Evolutionary conservation across 2,888 invertebrate genomes (phyloP).

Genomic region (Phengaris alcon): DNA sequence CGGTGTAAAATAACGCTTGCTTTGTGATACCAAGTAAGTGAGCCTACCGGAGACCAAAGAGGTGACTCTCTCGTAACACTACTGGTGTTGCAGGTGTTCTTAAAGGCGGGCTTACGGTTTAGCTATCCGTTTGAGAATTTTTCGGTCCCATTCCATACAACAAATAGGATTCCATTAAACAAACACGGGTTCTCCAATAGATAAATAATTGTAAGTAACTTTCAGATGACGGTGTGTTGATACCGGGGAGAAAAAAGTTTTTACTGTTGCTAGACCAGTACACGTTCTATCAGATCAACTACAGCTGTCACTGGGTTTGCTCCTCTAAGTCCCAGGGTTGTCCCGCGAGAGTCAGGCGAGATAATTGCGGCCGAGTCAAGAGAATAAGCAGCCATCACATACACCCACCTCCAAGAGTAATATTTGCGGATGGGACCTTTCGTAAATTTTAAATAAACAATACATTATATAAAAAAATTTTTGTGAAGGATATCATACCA

Average conservation of each 20-base stretch:
- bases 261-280: conserved; percentile 48
- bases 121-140: too few species aligned
- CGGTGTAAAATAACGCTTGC: too few species aligned
- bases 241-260: conserved; percentile 47
- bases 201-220: neutral
- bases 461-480: too few species aligned
- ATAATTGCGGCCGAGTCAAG: conserved; percentile 33
- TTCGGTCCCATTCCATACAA: too few species aligned
- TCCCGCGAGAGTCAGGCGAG: conserved; percentile 32
- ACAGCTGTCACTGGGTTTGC: conserved; percentile 47
- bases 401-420: conserved; percentile 43
- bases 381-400: conserved; percentile 39
- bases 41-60: too few species aligned
- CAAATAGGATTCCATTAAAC: too few species aligned
- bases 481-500: too few species aligned
- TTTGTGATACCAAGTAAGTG: too few species aligned
- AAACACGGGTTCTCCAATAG: too few species aligned
- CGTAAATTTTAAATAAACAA: conserved; percentile 36
- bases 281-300: conserved; percentile 53
- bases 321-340: conserved; percentile 42
- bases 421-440: conserved; percentile 40
- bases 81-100: too few species aligned
- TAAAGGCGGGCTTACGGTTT: too few species aligned
- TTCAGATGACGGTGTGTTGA: conserved; percentile 42
- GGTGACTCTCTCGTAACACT: too few species aligned